Base-by-base conservation (phyloP, 2,888 invertebrate species). In the Synergus umbraculus region DNA sequence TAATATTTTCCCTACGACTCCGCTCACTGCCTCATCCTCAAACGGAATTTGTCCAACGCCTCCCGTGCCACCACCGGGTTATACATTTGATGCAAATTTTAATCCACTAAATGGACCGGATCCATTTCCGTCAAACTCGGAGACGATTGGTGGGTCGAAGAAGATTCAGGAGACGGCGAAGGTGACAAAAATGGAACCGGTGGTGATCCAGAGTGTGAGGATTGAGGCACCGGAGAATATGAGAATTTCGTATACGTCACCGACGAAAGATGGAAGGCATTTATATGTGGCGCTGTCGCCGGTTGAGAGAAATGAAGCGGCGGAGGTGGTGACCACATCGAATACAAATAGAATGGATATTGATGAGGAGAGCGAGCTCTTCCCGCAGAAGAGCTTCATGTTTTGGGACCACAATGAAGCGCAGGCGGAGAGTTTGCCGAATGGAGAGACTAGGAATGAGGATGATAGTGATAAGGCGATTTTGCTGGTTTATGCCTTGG, bases 321-420 rank as follows among this genome's bases (percentile, higher is more conserved):
- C 58, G 90, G 92, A 82, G 91, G 93, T 88, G 89, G 92, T 13
- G 90, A 93, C 84, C 91, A 93, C 83, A 93, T 81, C 83, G 54
- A 90, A 88, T 79, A 87, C 87, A 37, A 91, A 91, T 86, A 87
- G 90, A 65, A 92, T 92, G 91, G 92, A 92, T 63, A 85, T 92
- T 7, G 92, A 92, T 69, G 92, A 92, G n/a, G 92, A 91, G 77
- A 90, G 88, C 80, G 88, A 91, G 80, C 88, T 90, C 78, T 88
- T 90, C 66, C 85, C 89, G 0, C 89, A 86, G 0, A 92, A 92
- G 77, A 89, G 90, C 80, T 93, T 94, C 85, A 93, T 94, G 88
- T 94, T 94, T 84, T 94, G 94, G 81, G 94, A 94, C 85, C 94
- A 94, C 78, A 94, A 94, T 81, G 94, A 94, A 0, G 93, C 93